Evolutionary conservation across 2,113 vertebrate species (phyloP), one percentile per base, ranked within the genome.

Genomic region (Saccopteryx bilineata): DNA sequence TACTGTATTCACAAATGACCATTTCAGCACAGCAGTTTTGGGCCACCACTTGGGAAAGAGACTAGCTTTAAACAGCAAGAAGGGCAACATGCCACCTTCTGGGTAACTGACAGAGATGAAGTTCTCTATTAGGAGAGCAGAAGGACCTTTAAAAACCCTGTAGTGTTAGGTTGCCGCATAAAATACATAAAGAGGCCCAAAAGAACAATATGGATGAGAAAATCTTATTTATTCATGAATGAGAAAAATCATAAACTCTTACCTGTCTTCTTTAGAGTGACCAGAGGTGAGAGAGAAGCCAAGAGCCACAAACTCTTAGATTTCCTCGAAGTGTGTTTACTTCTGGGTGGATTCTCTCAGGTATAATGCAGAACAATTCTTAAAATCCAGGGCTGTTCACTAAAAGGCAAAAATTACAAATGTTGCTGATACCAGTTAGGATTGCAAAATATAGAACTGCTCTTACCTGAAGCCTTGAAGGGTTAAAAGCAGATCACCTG

Each of bases 1-100:
- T 92, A 90, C 91, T 96, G 72, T 78, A 78, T 78, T 90, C 81
- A 97, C 33, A 97, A 97, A 95, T 56, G 21, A 5, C 85, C 72
- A 71, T 90, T 92, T 91, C 17, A 94, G 96, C 76, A 88, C 56
- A 76, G 88, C n/a, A 71, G 66, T 54, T 89, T 86, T 58, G 58
- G 60, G 76, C 78, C 21, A 80, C 75, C 56, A 91, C 83, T 72
- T 1, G 15, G 79, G 50, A 71, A 50, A 61, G 39, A 94, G 66
- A 91, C 75, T 72, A 52, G 85, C 66, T 83, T 58, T 80, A 91
- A 86, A 89, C 60, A 94, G 89, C 83, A 87, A 95, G 78, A 94
- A 92, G 13, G 60, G 58, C 50, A 66, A 69, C 24, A 33, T 18
- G 39, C 15, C 65, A 88, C 24, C 52, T 78, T 86, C 28, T 24